phyloP scores from a whole-genome alignment of 1,140 invertebrate genomes.

The Antheraea pernyi region DNA sequence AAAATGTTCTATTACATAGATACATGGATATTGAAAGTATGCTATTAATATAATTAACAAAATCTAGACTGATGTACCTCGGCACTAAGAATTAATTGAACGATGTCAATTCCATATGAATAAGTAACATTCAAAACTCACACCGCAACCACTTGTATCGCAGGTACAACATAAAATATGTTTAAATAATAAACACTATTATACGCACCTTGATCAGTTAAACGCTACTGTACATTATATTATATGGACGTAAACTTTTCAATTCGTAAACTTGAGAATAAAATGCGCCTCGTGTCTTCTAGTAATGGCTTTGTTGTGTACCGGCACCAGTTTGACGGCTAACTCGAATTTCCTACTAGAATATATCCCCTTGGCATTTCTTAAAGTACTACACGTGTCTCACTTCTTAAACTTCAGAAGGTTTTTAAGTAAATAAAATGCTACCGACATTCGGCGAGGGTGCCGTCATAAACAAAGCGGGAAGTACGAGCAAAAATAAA shows the following conservation, averaged over 20 bases:
- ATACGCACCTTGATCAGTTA: not conserved
- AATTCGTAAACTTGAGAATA: constrained; percentile 53
- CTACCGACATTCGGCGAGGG: not conserved
- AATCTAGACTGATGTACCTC: no score
- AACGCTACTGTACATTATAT: no score
- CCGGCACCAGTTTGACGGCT: constrained; percentile 41
- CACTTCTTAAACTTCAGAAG: constrained; percentile 20
- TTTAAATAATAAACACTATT: not conserved
- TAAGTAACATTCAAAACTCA: no score
- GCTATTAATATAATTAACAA: no score
- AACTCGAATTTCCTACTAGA: constrained; percentile 38
- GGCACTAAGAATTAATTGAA: no score
- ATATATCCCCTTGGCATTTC: constrained; percentile 40
- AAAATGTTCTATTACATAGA: no score
- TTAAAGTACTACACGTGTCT: constrained; percentile 36
- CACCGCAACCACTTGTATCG: no score
- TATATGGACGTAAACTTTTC: constrained; percentile 31
- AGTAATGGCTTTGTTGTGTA: constrained; percentile 61
- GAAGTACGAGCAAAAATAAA: constrained; percentile 17
- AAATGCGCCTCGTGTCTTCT: constrained; percentile 40
- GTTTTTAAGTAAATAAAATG: constrained; percentile 11
- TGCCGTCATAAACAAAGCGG: not conserved
- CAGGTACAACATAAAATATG: not conserved
- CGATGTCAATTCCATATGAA: no score
- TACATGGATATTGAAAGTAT: no score